A percentile compares a stretch with the other conserved stretches of the same genome.
Evolutionary conservation across 92 coral and sea anemone genomes (phyloP).

Genomic region (Palythoa grandiflora): DNA sequence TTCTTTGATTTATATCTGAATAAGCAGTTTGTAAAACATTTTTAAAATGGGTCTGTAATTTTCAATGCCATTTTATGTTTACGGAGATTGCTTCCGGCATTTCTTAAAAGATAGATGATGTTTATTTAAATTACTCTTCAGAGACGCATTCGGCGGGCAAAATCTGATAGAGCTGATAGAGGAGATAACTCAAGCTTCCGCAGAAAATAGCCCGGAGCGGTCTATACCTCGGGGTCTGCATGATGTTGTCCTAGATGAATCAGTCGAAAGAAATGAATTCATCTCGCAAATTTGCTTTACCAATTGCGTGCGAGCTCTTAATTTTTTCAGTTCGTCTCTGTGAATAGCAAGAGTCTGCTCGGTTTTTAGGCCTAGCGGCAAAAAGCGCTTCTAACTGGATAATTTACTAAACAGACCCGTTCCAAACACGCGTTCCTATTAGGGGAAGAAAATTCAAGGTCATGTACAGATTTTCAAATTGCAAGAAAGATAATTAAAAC

Average conservation of each 20-base stretch:
- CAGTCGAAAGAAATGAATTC: not conserved
- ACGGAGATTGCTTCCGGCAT: conserved; percentile 28
- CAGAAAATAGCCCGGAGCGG: conserved; percentile 33
- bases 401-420: conserved; percentile 10
- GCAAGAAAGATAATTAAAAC: conserved; percentile 10
- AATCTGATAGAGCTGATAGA: conserved; percentile 20
- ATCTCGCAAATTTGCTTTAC: not conserved
- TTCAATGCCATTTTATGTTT: not conserved
- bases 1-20: not conserved
- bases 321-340: not conserved
- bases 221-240: not conserved
- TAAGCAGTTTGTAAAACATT: not conserved
- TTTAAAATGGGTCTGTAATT: conserved; percentile 5
- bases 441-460: conserved; percentile 15
- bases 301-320: not conserved
- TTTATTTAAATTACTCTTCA: conserved; percentile 35
- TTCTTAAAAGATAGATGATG: conserved; percentile 1
- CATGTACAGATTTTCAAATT: conserved; percentile 24
- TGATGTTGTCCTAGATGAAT: conserved; percentile 19
- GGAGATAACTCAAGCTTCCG: conserved; percentile 34
- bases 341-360: not conserved
- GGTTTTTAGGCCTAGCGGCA: conserved; percentile 15
- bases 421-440: not conserved
- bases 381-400: not conserved
- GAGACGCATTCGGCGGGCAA: conserved; percentile 9